Evolutionary conservation across 2,888 invertebrate species (phyloP), one percentile per base, ranked within the genome.

Genomic region (Habroteleia sp.): DNA sequence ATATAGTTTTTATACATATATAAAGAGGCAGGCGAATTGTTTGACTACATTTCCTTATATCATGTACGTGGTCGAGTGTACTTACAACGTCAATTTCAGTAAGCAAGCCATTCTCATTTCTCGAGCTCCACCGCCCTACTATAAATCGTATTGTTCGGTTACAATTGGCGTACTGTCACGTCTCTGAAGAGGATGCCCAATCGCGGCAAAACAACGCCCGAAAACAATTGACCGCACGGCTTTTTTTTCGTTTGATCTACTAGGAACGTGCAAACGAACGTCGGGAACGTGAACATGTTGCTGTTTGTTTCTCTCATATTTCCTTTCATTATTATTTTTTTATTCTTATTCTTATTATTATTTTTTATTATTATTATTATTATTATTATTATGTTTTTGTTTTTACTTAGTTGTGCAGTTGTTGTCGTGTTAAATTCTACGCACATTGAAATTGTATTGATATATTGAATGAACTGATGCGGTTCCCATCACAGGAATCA

Each of bases 1-100:
- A 77, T 74, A 66, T 68, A 69, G 10, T 17, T 63, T 62, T 54
- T 62, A 66, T 63, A 60, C 56, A 68, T 73, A 63, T 66, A 54
- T 62, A 62, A 69, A 69, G 52, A 69, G 69, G 63, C 69, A 71
- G 75, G 52, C 69, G 65, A 75, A 31, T 62, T 41, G 10, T 54
- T 66, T 23, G 35, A 66, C 52, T 63, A 73, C 63, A 60, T 25
- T 41, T 56, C 54, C 54, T 68, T 48, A 46, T 29, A 42, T 2
- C 23, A 20, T 20, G 20, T 37, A n/a, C n/a, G n/a, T 41, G 16
- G 42, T 31, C 31, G 17, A 31, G 7, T 20, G 20, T 7, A 3
- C 10, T 10, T 11, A 5, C 23, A 23, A 41, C 41, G n/a, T 41
- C 23, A 2, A 1, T 6, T 39, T 39, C 39, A 17, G 11, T 11